Conservation (phyloP, 1,140 invertebrate species). For the Amphibalanus amphitrite region DNA sequence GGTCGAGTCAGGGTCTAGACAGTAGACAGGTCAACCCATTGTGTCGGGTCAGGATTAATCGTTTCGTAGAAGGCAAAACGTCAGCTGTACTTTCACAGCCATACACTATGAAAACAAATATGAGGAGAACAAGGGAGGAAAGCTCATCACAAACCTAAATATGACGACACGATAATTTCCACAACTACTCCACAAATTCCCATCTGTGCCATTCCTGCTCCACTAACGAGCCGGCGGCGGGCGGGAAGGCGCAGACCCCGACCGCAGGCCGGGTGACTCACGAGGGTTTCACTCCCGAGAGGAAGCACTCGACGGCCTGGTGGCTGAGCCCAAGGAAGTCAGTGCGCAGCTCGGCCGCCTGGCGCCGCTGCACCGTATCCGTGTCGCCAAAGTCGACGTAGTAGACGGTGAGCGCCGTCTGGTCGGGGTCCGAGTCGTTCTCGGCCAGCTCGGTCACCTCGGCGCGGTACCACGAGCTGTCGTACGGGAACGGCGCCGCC, state of each 20-base stretch:
- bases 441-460: constrained; percentile 33
- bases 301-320: constrained; percentile 61
- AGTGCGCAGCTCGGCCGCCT: constrained; percentile 46
- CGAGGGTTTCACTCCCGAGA: constrained; percentile 46
- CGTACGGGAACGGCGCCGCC: constrained; percentile 52
- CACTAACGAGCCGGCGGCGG: no score
- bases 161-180: no score
- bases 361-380: constrained; percentile 37
- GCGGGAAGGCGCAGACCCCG: no score
- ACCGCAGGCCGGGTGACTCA: constrained; percentile 20
- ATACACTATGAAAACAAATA: not conserved
- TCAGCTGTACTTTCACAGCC: not conserved
- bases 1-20: no score
- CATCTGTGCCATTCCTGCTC: no score
- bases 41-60: no score
- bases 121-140: not conserved
- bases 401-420: constrained; percentile 42
- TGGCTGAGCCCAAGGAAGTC: constrained; percentile 50
- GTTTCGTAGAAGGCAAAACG: not conserved
- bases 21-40: no score
- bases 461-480: constrained; percentile 55
- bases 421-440: constrained; percentile 31
- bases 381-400: constrained; percentile 66
- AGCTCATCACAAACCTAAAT: no score
- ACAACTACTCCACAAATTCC: no score